Base-by-base conservation (phyloP, 2,888 invertebrate species). In the Brenthis hecate region DNA sequence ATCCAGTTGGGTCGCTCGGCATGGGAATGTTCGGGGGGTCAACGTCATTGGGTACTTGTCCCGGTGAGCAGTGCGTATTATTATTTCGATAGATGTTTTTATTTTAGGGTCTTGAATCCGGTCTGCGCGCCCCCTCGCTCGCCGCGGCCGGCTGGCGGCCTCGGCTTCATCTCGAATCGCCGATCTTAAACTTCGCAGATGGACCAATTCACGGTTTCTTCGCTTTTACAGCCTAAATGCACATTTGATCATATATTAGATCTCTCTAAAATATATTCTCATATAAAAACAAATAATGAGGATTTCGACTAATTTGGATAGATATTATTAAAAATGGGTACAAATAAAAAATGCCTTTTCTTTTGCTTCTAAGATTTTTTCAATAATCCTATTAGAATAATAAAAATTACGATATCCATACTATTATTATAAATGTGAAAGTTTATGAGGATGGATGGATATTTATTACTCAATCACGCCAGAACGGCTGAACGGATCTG, bases 1-100 rank as follows among this genome's bases (percentile, higher is more conserved):
- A 90, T 91, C 92, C 91, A 87, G 92, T 92, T 87, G 87, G 82
- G 71, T 78, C 80, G 80, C 87, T 84, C 80, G 78, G 88, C 91
- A 86, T 92, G 91, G 90, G 92, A 92, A 92, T 90, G 85, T 80
- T 86, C 88, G 83, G 88, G 89, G 91, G 92, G 92, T 92, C 92
- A 92, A 92, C 91, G 92, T 85, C 91, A 91, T 91, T 87, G 88
- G 91, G 66, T 91, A 91, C 92, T 91, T 89, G 91, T 90, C 88
- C 84, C 83, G 87, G 86, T 85, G 85, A 86, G 87, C 85, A 85
- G 88, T 89, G 87, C 85, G 89, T 92, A 91, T 92, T 92, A 92
- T 92, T 92, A 92, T 91, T 92, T 84, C 86, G 90, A 91, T 89
- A 88, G 90, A 90, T 91, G 91, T 89, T 92, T 91, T 92, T 91